Base-by-base conservation (phyloP, 2,113 vertebrate genomes). In the Dermatemys mawii region DNA sequence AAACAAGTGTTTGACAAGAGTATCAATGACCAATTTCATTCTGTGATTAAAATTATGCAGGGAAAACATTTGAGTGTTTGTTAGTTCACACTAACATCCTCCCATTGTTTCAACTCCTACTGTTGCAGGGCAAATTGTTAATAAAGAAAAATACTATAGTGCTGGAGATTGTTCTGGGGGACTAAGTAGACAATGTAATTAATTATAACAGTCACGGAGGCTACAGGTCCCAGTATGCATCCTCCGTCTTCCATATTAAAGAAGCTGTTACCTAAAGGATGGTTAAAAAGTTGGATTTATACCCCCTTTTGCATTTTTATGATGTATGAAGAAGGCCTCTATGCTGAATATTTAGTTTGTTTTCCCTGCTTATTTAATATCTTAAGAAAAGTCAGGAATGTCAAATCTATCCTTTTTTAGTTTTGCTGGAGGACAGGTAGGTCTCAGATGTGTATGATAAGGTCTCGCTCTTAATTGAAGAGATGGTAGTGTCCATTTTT, bases 1-100 rank as follows among this genome's bases (percentile, higher is more conserved):
- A 97, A 96, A 90, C 92, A 93, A 93, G 81, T 75, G 83, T 46
- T 97, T 95, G 89, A 89, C 90, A 93, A 90, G 96, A 93, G n/a
- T 24, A 0, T 38, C 67, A 96, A 84, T 83, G 94, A 84, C 86
- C 95, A 89, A 90, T 92, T 97, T 95, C 94, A 94, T 84, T 83
- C 67, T 79, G 84, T 88, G 90, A 96, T 97, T 94, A 90, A 95
- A 96, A 96, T 95, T 90, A 78, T 76, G 35, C 83, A 90, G 95
- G 83, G 92, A 94, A 97, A 97, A 96, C 70, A 82, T 94, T 96
- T 94, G 13, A 88, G 87, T 76, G 50, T 87, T 94, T 81, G 84
- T 54, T 95, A 95, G 95, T 95, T 97, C 94, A 96, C 76, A 92
- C 79, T 44, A 88, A 67, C 63, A n/a, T 78, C 94, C 80, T 92